A percentile compares a stretch with the other conserved stretches of the same genome.
phyloP scores from a whole-genome alignment of 2,797 vertebrate species.

The Gambelia wislizenii region DNA sequence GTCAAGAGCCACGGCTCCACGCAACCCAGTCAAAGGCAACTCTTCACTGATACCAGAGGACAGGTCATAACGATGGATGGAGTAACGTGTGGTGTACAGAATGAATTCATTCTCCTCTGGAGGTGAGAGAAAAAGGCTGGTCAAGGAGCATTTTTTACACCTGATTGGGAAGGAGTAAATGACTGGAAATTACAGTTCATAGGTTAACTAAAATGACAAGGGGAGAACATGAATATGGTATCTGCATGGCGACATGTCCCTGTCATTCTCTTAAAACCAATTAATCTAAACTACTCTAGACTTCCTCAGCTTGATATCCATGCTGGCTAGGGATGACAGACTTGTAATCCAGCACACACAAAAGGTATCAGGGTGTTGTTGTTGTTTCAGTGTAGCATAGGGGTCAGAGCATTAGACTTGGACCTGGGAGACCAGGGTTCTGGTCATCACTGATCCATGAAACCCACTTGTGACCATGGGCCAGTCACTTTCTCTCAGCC shows the following conservation, averaged over 20 bases:
- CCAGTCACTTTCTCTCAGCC: too few relatives aligned
- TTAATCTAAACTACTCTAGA: too few relatives aligned
- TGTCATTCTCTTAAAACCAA: neutral
- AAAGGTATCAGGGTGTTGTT: too few relatives aligned
- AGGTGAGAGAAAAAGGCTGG: slow-evolving; percentile 31
- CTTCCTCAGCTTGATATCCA: too few relatives aligned
- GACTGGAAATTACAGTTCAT: neutral
- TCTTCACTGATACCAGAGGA: slow-evolving; percentile 90
- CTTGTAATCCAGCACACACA: too few relatives aligned
- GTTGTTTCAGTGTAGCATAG: too few relatives aligned
- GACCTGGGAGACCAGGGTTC: too few relatives aligned
- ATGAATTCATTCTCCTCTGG: slow-evolving; percentile 99
- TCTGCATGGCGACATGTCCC: neutral
- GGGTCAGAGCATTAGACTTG: too few relatives aligned
- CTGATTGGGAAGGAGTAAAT: accelerated
- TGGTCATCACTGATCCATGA: too few relatives aligned
- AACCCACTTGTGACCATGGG: too few relatives aligned
- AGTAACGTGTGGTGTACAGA: slow-evolving; percentile 91
- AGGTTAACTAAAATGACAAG: neutral
- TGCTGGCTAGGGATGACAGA: too few relatives aligned
- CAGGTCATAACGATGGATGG: slow-evolving; percentile 95
- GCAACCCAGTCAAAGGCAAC: slow-evolving; percentile 89
- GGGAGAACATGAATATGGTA: neutral
- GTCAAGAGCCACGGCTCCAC: slow-evolving; percentile 93
- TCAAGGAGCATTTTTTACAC: neutral